phyloP scores from a whole-genome alignment of 2,888 invertebrate species.

The Xylota sylvarum region DNA sequence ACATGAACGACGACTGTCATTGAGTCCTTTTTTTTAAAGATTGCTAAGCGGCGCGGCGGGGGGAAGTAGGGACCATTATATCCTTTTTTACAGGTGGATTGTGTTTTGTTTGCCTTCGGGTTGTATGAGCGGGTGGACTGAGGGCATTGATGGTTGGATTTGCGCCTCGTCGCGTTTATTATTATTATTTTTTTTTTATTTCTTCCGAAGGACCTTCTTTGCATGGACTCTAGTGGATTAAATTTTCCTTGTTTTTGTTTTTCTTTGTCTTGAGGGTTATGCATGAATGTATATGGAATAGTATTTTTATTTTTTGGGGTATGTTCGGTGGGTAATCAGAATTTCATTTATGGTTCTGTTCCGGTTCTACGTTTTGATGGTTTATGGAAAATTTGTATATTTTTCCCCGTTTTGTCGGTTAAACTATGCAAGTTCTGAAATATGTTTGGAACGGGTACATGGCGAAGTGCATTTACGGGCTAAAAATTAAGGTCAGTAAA shows the following conservation, averaged over 20 bases:
- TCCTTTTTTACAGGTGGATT: slow-evolving; percentile 68
- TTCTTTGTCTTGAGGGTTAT: slow-evolving; percentile 7
- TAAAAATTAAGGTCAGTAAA: background rate
- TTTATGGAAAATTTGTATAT: background rate
- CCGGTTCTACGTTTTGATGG: slow-evolving; percentile 10
- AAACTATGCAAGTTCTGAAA: background rate
- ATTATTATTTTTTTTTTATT: slow-evolving; percentile 29
- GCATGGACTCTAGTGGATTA: slow-evolving; percentile 59
- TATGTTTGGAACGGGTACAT: background rate
- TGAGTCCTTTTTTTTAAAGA: slow-evolving; percentile 52
- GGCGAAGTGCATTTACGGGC: background rate
- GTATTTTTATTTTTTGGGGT: background rate
- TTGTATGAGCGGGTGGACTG: slow-evolving; percentile 14
- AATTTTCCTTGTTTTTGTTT: slow-evolving; percentile 15
- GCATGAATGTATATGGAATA: background rate
- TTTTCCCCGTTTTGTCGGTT: background rate
- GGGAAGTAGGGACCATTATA: slow-evolving; percentile 30
- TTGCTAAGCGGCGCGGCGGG: slow-evolving; percentile 14
- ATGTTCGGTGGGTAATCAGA: slow-evolving; percentile 22
- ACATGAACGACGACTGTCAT: slow-evolving; percentile 70
- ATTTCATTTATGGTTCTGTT: slow-evolving; percentile 20
- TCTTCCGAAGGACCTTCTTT: slow-evolving; percentile 33
- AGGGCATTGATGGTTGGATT: slow-evolving; percentile 45
- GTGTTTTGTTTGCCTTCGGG: slow-evolving; percentile 15
- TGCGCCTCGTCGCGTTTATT: slow-evolving; percentile 61